Conservation (phyloP, 2,888 invertebrate species). For the Chrysolina oricalcia region DNA sequence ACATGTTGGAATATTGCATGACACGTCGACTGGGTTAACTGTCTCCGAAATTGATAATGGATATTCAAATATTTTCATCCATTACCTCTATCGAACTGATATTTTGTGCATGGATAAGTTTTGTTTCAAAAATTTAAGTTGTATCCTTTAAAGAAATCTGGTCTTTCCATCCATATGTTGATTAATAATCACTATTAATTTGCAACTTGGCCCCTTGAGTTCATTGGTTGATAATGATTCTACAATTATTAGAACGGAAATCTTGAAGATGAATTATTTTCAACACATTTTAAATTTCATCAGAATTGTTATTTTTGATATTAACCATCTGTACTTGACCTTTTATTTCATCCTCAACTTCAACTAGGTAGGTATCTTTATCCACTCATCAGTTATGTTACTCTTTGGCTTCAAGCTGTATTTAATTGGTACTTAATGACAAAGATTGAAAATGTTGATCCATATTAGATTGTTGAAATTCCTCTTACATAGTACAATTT, state of each 20-base stretch:
- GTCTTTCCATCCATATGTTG: constrained; percentile 7
- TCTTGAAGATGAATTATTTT: neutral
- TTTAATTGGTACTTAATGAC: too few species aligned
- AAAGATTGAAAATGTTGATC: too few species aligned
- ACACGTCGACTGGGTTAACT: constrained; percentile 71
- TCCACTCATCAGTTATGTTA: too few species aligned
- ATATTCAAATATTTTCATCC: neutral
- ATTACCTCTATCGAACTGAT: neutral
- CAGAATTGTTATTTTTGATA: too few species aligned
- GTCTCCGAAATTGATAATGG: constrained; percentile 31
- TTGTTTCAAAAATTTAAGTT: neutral
- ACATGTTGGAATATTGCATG: constrained; percentile 64
- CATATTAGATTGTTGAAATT: too few species aligned
- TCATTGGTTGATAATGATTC: neutral
- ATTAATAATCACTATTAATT: neutral
- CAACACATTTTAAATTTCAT: neutral
- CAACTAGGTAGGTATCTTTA: too few species aligned
- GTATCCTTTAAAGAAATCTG: neutral
- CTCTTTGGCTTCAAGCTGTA: too few species aligned
- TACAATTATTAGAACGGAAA: neutral
- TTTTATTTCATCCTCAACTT: too few species aligned
- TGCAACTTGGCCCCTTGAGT: constrained; percentile 1
- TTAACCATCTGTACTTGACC: too few species aligned
- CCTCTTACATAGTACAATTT: too few species aligned
- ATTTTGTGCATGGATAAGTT: neutral